Conservation (phyloP, 2,888 invertebrate species). For the Drosophila prolongata region DNA sequence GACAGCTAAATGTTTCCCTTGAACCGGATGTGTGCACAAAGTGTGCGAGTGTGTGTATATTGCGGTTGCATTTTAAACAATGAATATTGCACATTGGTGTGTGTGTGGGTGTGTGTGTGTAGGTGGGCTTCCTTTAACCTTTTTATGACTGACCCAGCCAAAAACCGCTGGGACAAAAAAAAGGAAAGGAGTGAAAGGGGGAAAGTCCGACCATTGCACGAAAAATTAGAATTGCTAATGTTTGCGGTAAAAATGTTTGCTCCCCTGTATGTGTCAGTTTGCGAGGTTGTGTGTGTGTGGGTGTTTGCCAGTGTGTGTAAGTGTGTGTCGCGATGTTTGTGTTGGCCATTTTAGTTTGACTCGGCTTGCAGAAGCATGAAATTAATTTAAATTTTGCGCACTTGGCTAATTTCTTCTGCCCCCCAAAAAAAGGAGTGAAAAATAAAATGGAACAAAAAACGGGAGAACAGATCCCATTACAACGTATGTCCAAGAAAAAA, state of each 20-base stretch:
- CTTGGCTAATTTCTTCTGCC: constrained; percentile 68
- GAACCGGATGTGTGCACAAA: constrained; percentile 58
- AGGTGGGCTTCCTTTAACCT: constrained; percentile 60
- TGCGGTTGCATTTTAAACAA: constrained; percentile 72
- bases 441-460: constrained; percentile 8
- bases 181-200: background rate
- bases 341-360: constrained; percentile 63
- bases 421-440: constrained; percentile 36
- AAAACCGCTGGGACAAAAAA: constrained; percentile 54
- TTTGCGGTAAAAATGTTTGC: constrained; percentile 68
- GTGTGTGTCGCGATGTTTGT: constrained; percentile 48
- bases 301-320: constrained; percentile 17
- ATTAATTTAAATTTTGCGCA: constrained; percentile 73
- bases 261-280: constrained; percentile 26
- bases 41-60: constrained; percentile 39
- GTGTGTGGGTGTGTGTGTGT: constrained; percentile 9
- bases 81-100: constrained; percentile 50
- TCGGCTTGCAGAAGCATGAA: constrained; percentile 71
- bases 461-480: constrained; percentile 3
- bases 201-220: constrained; percentile 52
- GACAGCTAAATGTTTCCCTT: constrained; percentile 69
- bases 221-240: constrained; percentile 73
- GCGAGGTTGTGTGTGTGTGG: constrained; percentile 32
- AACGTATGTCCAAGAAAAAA: constrained; percentile 46
- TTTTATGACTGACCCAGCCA: constrained; percentile 69